Percentiles rank a stretch among this genome's conserved stretches.
These are phyloP conservation scores for Hirundo rustica DNA, from an alignment of 2,797 vertebrate genomes.

Conservation along the genomic window DNA sequence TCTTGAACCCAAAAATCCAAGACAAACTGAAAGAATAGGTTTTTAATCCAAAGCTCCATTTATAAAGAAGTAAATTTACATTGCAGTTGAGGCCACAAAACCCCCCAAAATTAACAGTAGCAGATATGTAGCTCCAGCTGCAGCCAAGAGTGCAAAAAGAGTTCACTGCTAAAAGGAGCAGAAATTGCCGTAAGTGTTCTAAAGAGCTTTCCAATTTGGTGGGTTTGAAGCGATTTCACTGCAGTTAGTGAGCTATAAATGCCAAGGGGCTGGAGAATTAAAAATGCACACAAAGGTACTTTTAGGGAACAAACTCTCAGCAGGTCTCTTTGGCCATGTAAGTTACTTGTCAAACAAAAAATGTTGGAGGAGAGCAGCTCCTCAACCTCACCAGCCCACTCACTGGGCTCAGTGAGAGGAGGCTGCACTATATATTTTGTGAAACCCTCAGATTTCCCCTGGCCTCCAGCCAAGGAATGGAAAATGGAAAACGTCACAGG, in stretches of 20 bases:
- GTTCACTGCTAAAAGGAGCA: neutral
- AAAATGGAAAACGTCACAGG: neutral
- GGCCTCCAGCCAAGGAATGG: neutral
- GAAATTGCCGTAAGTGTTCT: neutral
- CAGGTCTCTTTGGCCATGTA: neutral
- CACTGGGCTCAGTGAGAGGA: too few species aligned
- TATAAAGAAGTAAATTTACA: neutral
- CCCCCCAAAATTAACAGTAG: neutral
- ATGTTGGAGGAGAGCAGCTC: neutral
- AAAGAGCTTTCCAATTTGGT: neutral
- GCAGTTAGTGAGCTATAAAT: neutral
- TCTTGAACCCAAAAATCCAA: neutral
- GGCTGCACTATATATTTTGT: neutral
- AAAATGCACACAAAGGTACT: neutral
- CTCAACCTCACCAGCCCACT: rapidly evolving
- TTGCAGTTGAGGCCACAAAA: neutral
- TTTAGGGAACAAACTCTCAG: neutral
- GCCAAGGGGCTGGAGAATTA: neutral
- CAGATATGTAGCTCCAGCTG: neutral
- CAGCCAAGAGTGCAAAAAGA: neutral
- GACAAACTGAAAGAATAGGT: neutral
- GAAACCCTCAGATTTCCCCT: neutral
- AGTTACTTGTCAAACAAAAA: neutral
- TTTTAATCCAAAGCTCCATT: neutral
- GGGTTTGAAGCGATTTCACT: neutral